Evolutionary conservation across 2,888 invertebrate species (phyloP), one percentile per base, ranked within the genome.

Genomic region (Dryomyza anilis): DNA sequence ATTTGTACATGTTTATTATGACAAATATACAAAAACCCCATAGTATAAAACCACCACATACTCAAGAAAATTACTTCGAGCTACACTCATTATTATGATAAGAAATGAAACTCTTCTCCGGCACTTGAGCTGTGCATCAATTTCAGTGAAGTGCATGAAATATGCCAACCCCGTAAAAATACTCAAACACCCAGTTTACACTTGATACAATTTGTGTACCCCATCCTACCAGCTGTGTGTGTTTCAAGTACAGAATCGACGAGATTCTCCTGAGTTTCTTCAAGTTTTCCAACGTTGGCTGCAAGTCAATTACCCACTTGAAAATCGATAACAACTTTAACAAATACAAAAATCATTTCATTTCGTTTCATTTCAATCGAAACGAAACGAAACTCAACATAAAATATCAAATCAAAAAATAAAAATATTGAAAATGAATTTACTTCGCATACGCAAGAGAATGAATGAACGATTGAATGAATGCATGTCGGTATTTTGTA

Each of bases 271-370:
- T n/a, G 25, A n/a, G 39, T n/a, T 30, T n/a, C 14, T 23, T 14
- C 19, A 25, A 10, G 45, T 57, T 25, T 21, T 19, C 23, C 16
- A 19, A 43, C 19, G 39, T 39, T 30, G 30, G 57, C 45, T 58
- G 16, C 46, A 59, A 59, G 46, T 36, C 50, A 43, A 50, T 50
- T 36, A 60, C 36, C 60, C 36, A 60, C 50, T 60, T 60, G 50
- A 60, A 60, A 60, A 50, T 60, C 60, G 60, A 60, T 60, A 60
- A 50, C 30, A 33, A 50, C 50, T 60, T 36, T 60, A 60, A 36
- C 50, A 60, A 48, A 59, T 59, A 60, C 50, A 60, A 33, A 60
- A 60, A 48, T 50, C 60, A 60, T 60, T 60, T 48, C 60, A 50
- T 36, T 48, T 59, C 59, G 58, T 45, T 58, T 58, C 58, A 29